These are phyloP conservation scores for Flexamia atlantica DNA, from an alignment of 2,888 invertebrate genomes.

Conservation along the genomic window DNA sequence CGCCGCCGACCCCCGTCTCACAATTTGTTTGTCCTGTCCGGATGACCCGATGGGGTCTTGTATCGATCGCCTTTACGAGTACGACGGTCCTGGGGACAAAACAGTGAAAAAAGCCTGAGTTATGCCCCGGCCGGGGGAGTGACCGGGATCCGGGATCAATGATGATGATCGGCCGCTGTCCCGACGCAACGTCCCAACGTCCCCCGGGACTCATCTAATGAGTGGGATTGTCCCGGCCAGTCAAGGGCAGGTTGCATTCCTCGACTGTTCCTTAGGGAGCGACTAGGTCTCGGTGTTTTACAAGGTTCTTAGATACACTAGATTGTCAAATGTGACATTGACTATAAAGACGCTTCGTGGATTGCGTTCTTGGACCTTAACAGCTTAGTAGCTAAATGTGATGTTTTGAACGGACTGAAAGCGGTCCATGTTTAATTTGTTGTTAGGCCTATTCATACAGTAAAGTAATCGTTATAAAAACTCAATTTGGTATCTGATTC, in stretches of 20 bases:
- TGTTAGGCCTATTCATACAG: no score
- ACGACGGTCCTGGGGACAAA: slow-evolving; percentile 16
- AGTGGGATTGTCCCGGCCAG: neutral
- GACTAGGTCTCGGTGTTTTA: no score
- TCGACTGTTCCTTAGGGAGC: no score
- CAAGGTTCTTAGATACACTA: no score
- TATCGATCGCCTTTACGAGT: neutral
- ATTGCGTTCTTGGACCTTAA: no score
- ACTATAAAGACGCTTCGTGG: no score
- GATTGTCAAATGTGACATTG: no score
- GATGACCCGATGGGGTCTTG: slow-evolving; percentile 24
- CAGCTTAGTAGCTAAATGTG: no score
- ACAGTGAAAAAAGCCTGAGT: slow-evolving; percentile 32
- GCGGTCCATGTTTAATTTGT: no score
- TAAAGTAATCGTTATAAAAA: no score
- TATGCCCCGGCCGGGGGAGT: neutral
- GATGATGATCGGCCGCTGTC: neutral
- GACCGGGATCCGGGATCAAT: slow-evolving; percentile 17
- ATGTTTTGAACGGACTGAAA: no score
- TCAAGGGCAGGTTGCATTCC: neutral
- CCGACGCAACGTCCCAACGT: neutral
- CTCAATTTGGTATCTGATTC: no score
- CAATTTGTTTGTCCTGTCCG: slow-evolving; percentile 5
- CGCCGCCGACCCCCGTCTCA: neutral
- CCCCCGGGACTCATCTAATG: slow-evolving; percentile 18